phyloP scores from a whole-genome alignment of 1,140 invertebrate species.

The Papilio xuthus region DNA sequence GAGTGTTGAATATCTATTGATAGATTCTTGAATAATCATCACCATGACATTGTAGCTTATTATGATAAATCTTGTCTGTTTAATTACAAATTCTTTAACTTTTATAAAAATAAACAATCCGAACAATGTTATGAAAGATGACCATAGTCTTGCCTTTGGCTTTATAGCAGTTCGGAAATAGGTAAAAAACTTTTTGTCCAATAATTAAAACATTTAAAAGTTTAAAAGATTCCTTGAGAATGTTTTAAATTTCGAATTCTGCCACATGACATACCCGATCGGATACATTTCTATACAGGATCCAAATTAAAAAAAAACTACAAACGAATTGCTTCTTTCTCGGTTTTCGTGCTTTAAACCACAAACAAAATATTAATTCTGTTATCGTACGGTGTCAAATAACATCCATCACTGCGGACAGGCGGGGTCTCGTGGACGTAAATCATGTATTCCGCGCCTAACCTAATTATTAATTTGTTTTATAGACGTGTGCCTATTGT shows the following conservation, averaged over 20 bases:
- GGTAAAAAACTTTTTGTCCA: neutral
- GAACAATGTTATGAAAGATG: neutral
- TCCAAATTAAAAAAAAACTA: neutral
- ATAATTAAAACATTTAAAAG: neutral
- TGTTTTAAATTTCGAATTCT: neutral
- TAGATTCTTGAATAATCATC: neutral
- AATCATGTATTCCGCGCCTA: constrained; percentile 55
- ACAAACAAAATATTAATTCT: constrained; percentile 45
- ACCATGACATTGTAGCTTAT: neutral
- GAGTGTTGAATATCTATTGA: constrained; percentile 1
- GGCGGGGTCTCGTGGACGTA: constrained; percentile 59
- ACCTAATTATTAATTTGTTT: constrained; percentile 58
- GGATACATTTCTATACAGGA: neutral
- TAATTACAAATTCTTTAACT: neutral
- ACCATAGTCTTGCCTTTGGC: neutral
- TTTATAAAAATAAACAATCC: neutral
- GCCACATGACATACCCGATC: neutral
- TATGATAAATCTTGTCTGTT: neutral
- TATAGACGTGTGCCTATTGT: constrained; percentile 46
- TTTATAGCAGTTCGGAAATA: neutral
- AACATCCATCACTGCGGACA: constrained; percentile 62
- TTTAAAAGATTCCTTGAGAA: neutral
- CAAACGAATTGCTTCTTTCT: neutral
- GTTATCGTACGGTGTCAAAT: constrained; percentile 43
- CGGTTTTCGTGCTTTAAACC: constrained; percentile 35